Evolutionary conservation across 2,888 invertebrate genomes (phyloP), one percentile per base, ranked within the genome.

Genomic region (Dugesia japonica): DNA sequence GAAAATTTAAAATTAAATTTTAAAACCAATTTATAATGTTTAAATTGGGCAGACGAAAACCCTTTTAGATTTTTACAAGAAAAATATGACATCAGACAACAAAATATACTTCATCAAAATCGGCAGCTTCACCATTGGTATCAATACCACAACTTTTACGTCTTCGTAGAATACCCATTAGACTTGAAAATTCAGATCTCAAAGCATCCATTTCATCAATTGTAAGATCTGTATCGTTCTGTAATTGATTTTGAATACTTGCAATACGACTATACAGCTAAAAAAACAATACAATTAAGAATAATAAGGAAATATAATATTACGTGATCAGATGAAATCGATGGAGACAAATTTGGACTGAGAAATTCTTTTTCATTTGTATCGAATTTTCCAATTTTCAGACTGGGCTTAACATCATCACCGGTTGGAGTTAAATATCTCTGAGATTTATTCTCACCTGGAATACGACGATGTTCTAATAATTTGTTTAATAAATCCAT

Each of bases 161-260:
- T 56, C 56, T 4, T n/a, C 56, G 4, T 56, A 56, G 17, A 20
- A 56, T 56, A 20, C 56, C 56, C 56, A 56, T 56, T 4, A 56
- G 56, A 23, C 56, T 56, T 4, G 56, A 56, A 56, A 56, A 56
- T 56, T 56, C 56, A 23, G 56, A 56, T n/a, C 56, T 4, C n/a
- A 56, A 56, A 13, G 56, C 56, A 56, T 56, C 56, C 56, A 56
- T 56, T 56, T 56, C 56, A 56, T 56, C 56, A 13, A n/a, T 20
- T 56, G 56, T 56, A 9, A 56, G 17, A 56, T 56, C 56, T 20
- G 4, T 56, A n/a, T 56, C 56, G 17, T 56, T 56, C 17, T 56
- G 56, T n/a, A 56, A n/a, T 56, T 56, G 56, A 56, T 56, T 56
- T 23, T 56, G 56, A 56, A 56, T 56, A 56, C 56, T 56, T 56